phyloP scores from a whole-genome alignment of 2,888 invertebrate genomes.

The Polymixis lichenea region DNA sequence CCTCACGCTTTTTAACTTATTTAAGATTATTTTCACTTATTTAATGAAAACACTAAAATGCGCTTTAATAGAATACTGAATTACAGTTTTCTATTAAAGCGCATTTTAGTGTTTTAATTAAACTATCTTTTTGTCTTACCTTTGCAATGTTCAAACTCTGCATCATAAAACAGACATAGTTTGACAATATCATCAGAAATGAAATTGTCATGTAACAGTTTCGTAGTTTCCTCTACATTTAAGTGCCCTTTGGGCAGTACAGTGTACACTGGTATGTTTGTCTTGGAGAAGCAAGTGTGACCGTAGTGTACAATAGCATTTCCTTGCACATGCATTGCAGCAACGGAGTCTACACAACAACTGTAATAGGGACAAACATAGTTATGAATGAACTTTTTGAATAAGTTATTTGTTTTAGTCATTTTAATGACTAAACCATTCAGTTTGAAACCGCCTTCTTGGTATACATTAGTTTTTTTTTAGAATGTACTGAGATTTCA shows the following conservation, averaged over 20 bases:
- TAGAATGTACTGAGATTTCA: no score
- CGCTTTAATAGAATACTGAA: no score
- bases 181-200: constrained; percentile 75
- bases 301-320: constrained; percentile 98
- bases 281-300: constrained; percentile 95
- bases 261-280: constrained; percentile 94
- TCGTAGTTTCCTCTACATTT: constrained; percentile 81
- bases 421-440: not conserved
- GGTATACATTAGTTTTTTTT: no score
- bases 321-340: constrained; percentile 96
- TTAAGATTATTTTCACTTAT: no score
- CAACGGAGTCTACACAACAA: constrained; percentile 97
- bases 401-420: not conserved
- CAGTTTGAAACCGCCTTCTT: no score
- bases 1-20: no score
- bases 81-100: no score
- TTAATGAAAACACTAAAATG: no score
- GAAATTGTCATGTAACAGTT: constrained; percentile 69
- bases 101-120: no score
- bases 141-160: constrained; percentile 91
- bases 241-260: constrained; percentile 92
- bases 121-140: constrained; percentile 77
- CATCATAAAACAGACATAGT: constrained; percentile 92
- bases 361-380: constrained; percentile 85
- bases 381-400: not conserved